Percentiles rank a stretch among this genome's conserved stretches.
Evolutionary conservation across 1,140 invertebrate species (phyloP).

Genomic region (Drosophila arizonae): DNA sequence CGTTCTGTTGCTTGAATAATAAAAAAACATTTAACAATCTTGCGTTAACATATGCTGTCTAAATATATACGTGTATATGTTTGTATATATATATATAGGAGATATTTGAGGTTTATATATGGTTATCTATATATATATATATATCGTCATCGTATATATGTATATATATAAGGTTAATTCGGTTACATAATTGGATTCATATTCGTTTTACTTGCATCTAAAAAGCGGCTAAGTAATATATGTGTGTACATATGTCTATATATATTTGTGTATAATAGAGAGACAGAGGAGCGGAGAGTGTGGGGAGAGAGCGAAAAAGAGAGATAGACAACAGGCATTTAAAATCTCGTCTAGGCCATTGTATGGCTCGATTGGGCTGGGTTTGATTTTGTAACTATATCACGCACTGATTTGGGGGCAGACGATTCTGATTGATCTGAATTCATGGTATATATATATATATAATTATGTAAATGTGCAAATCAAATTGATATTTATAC

Average conservation of each 20-base stretch:
- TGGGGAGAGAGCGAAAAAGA: background rate
- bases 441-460: background rate
- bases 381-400: constrained; percentile 10
- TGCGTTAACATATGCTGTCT: constrained; percentile 8
- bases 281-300: too few relatives aligned
- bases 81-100: constrained; percentile 13
- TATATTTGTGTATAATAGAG: constrained; percentile 19
- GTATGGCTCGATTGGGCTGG: constrained; percentile 24
- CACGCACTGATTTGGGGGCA: constrained; percentile 6
- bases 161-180: background rate
- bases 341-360: constrained; percentile 14
- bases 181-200: constrained; percentile 15
- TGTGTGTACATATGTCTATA: constrained; percentile 1
- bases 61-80: constrained; percentile 10
- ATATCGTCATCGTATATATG: constrained; percentile 5
- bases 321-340: background rate
- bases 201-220: constrained; percentile 17
- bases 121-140: constrained; percentile 8
- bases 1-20: constrained; percentile 23
- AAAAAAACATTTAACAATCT: constrained; percentile 43
- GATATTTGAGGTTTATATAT: constrained; percentile 7
- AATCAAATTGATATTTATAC: constrained; percentile 5
- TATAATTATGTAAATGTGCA: constrained; percentile 1
- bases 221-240: constrained; percentile 6
- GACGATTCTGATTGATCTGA: too few relatives aligned